Evolutionary conservation across 2,113 vertebrate species (phyloP).

Genomic region (Muscicapa adusta): DNA sequence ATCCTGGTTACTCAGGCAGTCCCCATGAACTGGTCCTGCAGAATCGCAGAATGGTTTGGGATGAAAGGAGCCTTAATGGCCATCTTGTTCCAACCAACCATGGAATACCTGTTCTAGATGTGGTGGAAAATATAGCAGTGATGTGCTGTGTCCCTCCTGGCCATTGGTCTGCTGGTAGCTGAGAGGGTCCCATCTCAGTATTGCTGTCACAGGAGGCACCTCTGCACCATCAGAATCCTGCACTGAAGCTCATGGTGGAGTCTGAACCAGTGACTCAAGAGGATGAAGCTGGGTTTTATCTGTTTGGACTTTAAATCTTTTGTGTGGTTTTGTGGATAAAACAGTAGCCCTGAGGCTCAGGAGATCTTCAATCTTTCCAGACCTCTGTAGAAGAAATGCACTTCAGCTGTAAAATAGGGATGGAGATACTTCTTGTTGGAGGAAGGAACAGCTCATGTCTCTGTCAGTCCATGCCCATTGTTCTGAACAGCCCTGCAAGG

Average conservation of each 20-base stretch:
- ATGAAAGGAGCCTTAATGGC: background rate
- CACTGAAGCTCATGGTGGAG: background rate
- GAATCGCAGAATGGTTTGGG: background rate
- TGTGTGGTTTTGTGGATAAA: background rate
- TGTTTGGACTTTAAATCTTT: background rate
- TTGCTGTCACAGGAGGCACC: background rate
- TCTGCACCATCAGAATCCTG: background rate
- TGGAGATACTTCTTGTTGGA: background rate
- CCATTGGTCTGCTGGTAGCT: background rate
- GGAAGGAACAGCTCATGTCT: background rate
- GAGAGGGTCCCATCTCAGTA: background rate
- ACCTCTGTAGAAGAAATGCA: background rate
- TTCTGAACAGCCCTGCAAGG: background rate
- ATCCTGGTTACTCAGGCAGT: background rate
- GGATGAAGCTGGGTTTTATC: background rate
- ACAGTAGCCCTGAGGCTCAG: background rate
- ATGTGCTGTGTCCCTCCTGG: background rate
- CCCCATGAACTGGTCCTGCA: background rate
- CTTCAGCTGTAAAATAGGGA: background rate
- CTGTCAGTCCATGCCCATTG: rapidly evolving
- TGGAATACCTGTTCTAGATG: background rate
- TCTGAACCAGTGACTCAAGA: background rate
- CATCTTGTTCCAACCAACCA: background rate
- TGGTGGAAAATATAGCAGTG: background rate
- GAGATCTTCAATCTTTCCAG: constrained; percentile 1